Conservation (phyloP, 2,113 vertebrate species). For the Oxygymnocypris stewartii region DNA sequence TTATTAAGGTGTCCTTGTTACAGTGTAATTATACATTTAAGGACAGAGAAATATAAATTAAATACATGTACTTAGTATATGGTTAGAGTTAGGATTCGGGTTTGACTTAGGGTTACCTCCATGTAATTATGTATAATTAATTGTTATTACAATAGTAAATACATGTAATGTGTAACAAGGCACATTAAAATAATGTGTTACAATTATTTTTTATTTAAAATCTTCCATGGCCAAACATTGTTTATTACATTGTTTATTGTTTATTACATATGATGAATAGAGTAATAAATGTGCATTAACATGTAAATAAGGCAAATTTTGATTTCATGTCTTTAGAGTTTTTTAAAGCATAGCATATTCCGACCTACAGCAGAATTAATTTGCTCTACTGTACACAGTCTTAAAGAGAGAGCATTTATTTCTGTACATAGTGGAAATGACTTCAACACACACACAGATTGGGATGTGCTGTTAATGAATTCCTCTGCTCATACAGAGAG, state of each 20-base stretch:
- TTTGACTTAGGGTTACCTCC: no score
- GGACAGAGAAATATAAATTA: no score
- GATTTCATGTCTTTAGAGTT: neutral
- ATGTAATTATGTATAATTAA: no score
- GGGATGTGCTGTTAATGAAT: neutral
- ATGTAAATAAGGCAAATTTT: neutral
- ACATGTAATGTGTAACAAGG: no score
- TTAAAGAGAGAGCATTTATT: neutral
- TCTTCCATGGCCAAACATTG: neutral
- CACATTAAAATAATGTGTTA: no score
- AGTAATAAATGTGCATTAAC: neutral
- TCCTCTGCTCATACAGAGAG: neutral
- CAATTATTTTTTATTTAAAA: no score
- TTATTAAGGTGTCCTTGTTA: no score
- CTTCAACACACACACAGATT: neutral
- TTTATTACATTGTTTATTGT: neutral
- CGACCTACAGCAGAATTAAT: neutral
- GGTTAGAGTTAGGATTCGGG: no score
- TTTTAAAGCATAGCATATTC: neutral
- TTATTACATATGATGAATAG: neutral
- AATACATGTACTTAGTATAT: no score
- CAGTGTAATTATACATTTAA: no score
- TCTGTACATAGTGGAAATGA: neutral
- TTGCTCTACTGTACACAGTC: neutral
- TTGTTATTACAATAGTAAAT: no score